Evolutionary conservation across 1,140 invertebrate genomes (phyloP), one percentile per base, ranked within the genome.

Genomic region (Solenopsis invicta): DNA sequence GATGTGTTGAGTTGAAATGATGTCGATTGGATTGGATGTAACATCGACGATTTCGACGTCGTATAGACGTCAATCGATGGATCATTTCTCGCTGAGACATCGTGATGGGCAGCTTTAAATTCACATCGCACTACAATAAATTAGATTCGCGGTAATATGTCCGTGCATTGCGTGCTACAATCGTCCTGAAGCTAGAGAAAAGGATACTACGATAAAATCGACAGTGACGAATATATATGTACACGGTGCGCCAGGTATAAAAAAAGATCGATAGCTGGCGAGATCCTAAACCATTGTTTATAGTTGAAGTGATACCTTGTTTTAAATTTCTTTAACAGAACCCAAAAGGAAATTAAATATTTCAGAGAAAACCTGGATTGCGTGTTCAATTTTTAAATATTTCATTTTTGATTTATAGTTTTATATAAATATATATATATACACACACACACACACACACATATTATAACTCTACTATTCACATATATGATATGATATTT

Each of bases 91-190:
- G 41, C 41, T 41, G 41, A 4, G 8, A 29, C 29, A 21, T 18
- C 24, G 34, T 52, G n/a, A 56, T 81, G 29, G 10, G 18, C 50
- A 24, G 48, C 62, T 86, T 86, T 86, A 81, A 86, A 81, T 86
- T 71, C 16, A 50, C 29, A 34, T 81, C 24, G 9, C 48, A 21
- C 24, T 24, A 54, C 77, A 10, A 78, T 71, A 81, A 86, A 86
- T 86, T 71, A 45, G 61, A 62, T 41, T 21, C 16, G 9, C 29
- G 41, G 48, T 37, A 62, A 85, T 71, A 66, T 52, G 41, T 37
- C 18, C 24, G 54, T 16, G 24, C 29, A 75, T 66, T 71, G 29
- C 74, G 52, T 48, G 66, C 45, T 50, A 37, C 52, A 50, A 61
- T 71, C 50, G 62, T 71, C 29, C 54, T 52, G 45, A 61, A 71